A percentile compares a stretch with the other conserved stretches of the same genome.
phyloP scores from a whole-genome alignment of 2,797 vertebrate species.

The Parotocinclus haroldoi region DNA sequence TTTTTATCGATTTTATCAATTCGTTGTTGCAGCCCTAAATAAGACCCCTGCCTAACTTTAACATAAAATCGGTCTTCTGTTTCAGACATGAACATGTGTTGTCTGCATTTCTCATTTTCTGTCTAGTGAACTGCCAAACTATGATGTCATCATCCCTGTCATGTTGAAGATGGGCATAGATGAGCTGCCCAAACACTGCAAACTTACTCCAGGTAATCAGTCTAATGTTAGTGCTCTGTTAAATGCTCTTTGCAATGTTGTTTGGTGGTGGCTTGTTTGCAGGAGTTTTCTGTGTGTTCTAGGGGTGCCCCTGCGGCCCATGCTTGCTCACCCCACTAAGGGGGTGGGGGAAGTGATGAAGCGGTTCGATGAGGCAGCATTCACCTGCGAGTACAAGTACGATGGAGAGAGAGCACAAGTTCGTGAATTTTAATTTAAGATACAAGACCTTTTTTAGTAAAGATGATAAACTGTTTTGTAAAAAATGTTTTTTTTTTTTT shows the following conservation, averaged over 20 bases:
- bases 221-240: conserved; percentile 1
- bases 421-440: conserved; percentile 1
- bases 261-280: not conserved
- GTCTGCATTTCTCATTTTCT: not conserved
- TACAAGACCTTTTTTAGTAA: no score
- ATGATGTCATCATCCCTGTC: conserved; percentile 79
- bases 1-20: no score
- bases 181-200: conserved; percentile 81
- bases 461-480: no score
- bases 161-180: conserved; percentile 83
- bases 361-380: conserved; percentile 83
- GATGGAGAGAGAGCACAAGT: conserved; percentile 91
- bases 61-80: no score
- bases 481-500: no score
- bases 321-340: conserved; percentile 88
- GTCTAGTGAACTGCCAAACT: conserved; percentile 75
- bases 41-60: no score
- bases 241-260: not conserved
- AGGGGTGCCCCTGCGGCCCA: conserved; percentile 80
- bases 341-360: conserved; percentile 86
- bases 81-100: no score
- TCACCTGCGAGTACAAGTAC: conserved; percentile 93
- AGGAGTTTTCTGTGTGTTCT: no score
- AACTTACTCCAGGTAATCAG: conserved; percentile 83
- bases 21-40: no score